Evolutionary conservation across 2,888 invertebrate genomes (phyloP).

Genomic region (Amblyjoppa fuscipennis): DNA sequence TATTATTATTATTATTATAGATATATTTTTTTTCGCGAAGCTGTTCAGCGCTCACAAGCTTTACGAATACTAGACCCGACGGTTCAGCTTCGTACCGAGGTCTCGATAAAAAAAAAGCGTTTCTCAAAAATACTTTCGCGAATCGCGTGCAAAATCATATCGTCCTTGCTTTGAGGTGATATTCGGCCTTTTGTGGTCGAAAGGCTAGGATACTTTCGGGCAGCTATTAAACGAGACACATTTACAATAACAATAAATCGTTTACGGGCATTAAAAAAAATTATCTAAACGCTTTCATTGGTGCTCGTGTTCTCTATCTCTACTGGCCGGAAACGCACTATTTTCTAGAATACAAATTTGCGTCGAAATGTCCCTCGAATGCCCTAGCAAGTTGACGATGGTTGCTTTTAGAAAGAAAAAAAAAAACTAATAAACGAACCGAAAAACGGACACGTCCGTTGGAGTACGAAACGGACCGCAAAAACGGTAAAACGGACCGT

Average conservation of each 20-base stretch:
- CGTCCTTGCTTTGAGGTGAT: not conserved
- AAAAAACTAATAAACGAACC: no score
- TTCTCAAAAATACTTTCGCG: not conserved
- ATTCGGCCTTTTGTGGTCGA: not conserved
- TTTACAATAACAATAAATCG: no score
- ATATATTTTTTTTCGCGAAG: constrained; percentile 15
- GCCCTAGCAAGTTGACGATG: no score
- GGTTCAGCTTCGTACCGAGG: not conserved
- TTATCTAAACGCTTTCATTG: not conserved
- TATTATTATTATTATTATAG: not conserved
- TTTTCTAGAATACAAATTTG: not conserved
- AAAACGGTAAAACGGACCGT: no score
- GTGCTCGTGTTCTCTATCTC: not conserved
- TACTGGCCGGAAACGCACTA: not conserved
- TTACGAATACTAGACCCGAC: not conserved
- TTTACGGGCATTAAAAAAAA: no score
- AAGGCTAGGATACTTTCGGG: not conserved
- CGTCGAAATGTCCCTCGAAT: not conserved
- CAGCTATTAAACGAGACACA: no score
- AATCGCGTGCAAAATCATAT: not conserved
- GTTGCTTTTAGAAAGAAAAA: no score
- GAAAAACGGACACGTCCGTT: no score
- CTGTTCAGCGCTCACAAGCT: constrained; percentile 7
- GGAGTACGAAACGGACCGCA: no score
- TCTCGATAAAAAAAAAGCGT: not conserved